Evolutionary conservation across 2,888 invertebrate species (phyloP).

Genomic region (Drosophila neotestacea): DNA sequence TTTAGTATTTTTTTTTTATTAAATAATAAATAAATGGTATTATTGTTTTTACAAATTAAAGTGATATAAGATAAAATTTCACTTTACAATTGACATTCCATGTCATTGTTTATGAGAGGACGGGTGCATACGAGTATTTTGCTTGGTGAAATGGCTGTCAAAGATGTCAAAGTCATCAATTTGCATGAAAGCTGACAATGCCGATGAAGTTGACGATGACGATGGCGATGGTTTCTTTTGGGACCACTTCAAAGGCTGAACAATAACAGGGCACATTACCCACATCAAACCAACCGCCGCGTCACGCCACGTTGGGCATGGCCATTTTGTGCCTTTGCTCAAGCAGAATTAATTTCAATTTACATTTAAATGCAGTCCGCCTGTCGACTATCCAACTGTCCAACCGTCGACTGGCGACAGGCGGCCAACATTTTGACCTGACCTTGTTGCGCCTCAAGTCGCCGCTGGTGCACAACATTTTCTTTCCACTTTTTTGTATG

Average conservation of each 20-base stretch:
- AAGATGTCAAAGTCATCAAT: conserved; percentile 63
- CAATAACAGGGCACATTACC: conserved; percentile 53
- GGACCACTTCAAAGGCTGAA: conserved; percentile 56
- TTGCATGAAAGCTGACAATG: conserved; percentile 23
- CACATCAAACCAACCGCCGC: conserved; percentile 66
- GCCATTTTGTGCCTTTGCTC: conserved; percentile 60
- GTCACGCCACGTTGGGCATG: conserved; percentile 47
- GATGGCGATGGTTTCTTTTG: conserved; percentile 22
- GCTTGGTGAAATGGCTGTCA: conserved; percentile 41
- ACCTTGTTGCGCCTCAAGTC: conserved; percentile 64
- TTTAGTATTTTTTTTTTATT: too few relatives aligned
- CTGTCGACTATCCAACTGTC: conserved; percentile 37
- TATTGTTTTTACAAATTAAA: too few relatives aligned
- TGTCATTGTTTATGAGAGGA: not conserved
- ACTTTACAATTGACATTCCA: not conserved
- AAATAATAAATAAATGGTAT: too few relatives aligned
- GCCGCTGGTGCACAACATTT: conserved; percentile 44
- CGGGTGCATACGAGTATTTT: not conserved
- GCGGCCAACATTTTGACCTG: conserved; percentile 56
- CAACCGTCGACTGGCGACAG: conserved; percentile 32
- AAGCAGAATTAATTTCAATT: conserved; percentile 76
- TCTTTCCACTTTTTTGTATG: conserved; percentile 41
- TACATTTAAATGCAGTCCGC: conserved; percentile 77
- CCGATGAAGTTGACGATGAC: conserved; percentile 14
- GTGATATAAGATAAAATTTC: conserved; percentile 1